Percentiles rank a stretch among this genome's conserved stretches.
These are phyloP conservation scores for Sinocyclocheilus anophthalmus DNA, from an alignment of 2,113 vertebrate species.

Conservation along the genomic window DNA sequence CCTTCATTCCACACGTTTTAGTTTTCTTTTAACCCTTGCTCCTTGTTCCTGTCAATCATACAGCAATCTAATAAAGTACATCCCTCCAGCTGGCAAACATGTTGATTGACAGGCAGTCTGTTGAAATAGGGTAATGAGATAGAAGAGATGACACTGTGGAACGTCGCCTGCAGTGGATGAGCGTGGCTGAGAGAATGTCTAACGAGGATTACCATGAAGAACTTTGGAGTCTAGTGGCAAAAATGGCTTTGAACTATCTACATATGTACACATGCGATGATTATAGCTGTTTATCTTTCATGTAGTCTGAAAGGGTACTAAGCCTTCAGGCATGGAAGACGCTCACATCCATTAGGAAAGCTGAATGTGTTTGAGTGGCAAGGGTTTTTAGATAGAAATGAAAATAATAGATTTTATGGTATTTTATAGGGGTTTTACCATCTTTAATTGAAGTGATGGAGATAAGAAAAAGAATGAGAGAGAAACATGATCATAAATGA, in stretches of 20 bases:
- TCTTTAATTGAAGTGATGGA: neutral
- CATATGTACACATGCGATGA: slow-evolving; percentile 27
- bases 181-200: slow-evolving; percentile 25
- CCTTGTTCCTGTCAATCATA: slow-evolving; percentile 42
- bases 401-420: neutral
- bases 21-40: slow-evolving; percentile 31
- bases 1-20: slow-evolving; percentile 1
- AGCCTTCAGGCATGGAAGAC: slow-evolving; percentile 11
- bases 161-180: slow-evolving; percentile 28
- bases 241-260: slow-evolving; percentile 35
- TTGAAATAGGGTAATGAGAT: slow-evolving; percentile 50
- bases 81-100: slow-evolving; percentile 38
- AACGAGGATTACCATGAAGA: neutral
- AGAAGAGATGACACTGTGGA: slow-evolving; percentile 36
- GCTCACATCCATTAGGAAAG: slow-evolving; percentile 9
- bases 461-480: neutral
- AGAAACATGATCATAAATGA: neutral
- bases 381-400: neutral
- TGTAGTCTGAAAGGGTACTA: slow-evolving; percentile 25
- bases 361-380: neutral
- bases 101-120: slow-evolving; percentile 45
- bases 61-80: slow-evolving; percentile 31
- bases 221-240: slow-evolving; percentile 34
- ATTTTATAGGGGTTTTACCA: neutral
- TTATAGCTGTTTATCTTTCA: slow-evolving; percentile 37